phyloP scores from a whole-genome alignment of 1,140 invertebrate species.

The Lasaia peninsularis region DNA sequence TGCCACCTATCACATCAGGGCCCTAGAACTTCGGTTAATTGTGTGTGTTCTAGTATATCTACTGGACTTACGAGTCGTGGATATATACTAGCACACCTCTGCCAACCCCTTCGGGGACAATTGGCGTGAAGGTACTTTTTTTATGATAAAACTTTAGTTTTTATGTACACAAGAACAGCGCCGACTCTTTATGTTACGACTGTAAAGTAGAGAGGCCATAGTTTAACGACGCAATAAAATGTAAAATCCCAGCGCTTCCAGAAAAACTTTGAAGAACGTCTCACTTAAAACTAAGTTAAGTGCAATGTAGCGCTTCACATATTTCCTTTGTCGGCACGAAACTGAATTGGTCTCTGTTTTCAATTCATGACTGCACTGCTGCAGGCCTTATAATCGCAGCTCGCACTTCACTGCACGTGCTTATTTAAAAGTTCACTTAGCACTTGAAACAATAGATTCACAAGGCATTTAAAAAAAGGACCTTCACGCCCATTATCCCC shows the following conservation, averaged over 20 bases:
- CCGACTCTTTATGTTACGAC: too few species aligned
- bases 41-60: too few species aligned
- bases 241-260: neutral
- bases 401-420: neutral
- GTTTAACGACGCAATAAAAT: neutral
- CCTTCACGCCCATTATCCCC: too few species aligned
- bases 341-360: neutral
- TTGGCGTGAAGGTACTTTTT: too few species aligned
- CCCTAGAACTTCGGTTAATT: too few species aligned
- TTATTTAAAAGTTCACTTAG: constrained; percentile 1
- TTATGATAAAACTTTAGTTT: too few species aligned
- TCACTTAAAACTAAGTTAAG: neutral
- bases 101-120: too few species aligned
- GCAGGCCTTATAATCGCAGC: neutral
- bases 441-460: neutral
- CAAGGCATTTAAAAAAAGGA: neutral
- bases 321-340: neutral
- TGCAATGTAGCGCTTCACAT: neutral
- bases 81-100: too few species aligned
- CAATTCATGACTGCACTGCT: neutral
- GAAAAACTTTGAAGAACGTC: neutral
- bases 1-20: too few species aligned
- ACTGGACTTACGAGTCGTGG: too few species aligned
- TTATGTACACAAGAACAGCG: too few species aligned
- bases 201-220: too few species aligned